These are phyloP conservation scores for Achlya flavicornis DNA, from an alignment of 2,888 invertebrate genomes.

Conservation along the genomic window DNA sequence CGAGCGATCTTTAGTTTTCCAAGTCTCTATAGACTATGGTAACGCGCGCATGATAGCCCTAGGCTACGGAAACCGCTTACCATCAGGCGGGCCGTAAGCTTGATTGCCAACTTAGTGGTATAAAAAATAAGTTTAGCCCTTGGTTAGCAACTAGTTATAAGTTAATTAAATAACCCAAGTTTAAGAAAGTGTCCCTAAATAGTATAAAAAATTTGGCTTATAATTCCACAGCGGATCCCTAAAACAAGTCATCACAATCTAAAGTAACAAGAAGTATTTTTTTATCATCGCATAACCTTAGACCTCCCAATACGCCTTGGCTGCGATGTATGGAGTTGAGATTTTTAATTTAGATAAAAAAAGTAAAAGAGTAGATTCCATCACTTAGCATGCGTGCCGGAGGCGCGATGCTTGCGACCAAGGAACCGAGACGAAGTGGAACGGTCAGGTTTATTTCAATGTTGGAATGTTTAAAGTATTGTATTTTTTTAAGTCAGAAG, in stretches of 20 bases:
- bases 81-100: too few species aligned
- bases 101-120: too few species aligned
- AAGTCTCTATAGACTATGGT: too few species aligned
- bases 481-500: not conserved
- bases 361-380: constrained; percentile 55
- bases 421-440: constrained; percentile 7
- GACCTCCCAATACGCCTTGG: constrained; percentile 43
- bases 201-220: too few species aligned
- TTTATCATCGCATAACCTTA: constrained; percentile 48
- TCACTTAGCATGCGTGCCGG: constrained; percentile 50
- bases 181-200: too few species aligned
- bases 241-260: not conserved
- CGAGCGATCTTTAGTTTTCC: too few species aligned
- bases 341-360: constrained; percentile 77
- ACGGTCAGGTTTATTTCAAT: constrained; percentile 5
- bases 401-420: not conserved
- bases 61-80: too few species aligned
- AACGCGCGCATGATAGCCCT: too few species aligned
- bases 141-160: too few species aligned
- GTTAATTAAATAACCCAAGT: too few species aligned
- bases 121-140: too few species aligned
- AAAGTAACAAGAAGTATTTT: constrained; percentile 24
- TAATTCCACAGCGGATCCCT: not conserved
- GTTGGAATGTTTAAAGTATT: not conserved
- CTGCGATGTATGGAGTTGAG: constrained; percentile 39